Percentiles rank a stretch among this genome's conserved stretches.
Conservation (phyloP, 2,888 invertebrate genomes). For the Diaphora mendica region DNA sequence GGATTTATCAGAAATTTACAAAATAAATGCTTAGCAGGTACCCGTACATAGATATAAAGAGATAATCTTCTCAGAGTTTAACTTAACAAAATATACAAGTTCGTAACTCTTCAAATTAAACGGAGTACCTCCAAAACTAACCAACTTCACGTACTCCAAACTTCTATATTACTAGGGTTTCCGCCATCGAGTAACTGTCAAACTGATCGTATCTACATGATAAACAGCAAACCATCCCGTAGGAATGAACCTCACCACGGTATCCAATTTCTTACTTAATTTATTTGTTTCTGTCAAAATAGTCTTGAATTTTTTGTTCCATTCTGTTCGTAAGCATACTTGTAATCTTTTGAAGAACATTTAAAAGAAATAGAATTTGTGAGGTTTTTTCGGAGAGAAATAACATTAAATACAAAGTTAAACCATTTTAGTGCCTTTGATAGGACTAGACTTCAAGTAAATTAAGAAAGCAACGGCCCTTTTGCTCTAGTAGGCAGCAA, state of each 20-base stretch:
- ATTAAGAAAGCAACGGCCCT: too few relatives aligned
- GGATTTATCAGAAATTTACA: too few relatives aligned
- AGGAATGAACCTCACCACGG: neutral
- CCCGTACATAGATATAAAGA: neutral
- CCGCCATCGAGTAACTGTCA: constrained; percentile 44
- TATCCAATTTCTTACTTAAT: constrained; percentile 1
- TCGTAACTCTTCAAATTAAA: neutral
- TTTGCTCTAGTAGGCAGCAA: too few relatives aligned
- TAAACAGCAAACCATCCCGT: constrained; percentile 36
- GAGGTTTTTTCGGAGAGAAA: neutral
- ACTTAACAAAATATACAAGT: neutral
- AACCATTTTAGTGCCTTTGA: neutral
- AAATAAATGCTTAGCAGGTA: neutral
- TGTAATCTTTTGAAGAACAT: neutral
- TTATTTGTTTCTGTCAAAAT: neutral
- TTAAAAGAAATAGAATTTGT: neutral
- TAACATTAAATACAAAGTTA: neutral
- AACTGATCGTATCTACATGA: constrained; percentile 48
- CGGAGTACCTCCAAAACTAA: constrained; percentile 8
- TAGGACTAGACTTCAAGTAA: too few relatives aligned
- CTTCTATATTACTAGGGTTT: constrained; percentile 37
- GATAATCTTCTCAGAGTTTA: neutral
- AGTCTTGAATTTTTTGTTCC: neutral
- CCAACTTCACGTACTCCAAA: constrained; percentile 20
- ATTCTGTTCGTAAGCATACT: neutral